phyloP scores from a whole-genome alignment of 2,888 invertebrate species.

The Sinelater perroti region DNA sequence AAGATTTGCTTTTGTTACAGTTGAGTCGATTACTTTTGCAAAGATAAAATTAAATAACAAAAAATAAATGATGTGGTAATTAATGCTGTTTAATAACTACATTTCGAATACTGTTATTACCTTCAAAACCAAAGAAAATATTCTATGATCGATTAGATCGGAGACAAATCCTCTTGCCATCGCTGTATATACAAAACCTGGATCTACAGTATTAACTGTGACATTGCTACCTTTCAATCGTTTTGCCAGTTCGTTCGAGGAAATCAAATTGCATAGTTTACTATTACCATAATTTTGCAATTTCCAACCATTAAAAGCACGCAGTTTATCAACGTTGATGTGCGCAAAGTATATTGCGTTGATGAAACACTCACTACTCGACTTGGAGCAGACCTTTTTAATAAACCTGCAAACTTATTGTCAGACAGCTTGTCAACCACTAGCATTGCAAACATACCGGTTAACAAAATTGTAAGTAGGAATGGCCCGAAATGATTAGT shows the following conservation, averaged over 20 bases:
- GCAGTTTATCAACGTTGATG: conserved; percentile 45
- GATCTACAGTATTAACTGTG: not conserved
- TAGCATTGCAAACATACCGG: conserved; percentile 60
- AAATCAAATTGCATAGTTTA: not conserved
- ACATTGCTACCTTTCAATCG: not conserved
- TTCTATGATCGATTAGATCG: too few species aligned
- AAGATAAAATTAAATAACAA: too few species aligned
- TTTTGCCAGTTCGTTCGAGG: not conserved
- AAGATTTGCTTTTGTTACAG: too few species aligned
- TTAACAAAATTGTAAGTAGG: conserved; percentile 72
- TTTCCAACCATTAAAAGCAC: conserved; percentile 13
- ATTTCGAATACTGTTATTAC: too few species aligned
- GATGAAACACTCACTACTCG: conserved; percentile 56
- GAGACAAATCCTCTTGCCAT: not conserved
- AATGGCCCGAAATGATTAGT: conserved; percentile 79
- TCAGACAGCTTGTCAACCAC: not conserved
- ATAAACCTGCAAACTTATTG: conserved; percentile 30
- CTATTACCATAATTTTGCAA: conserved; percentile 2
- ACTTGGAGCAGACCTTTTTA: conserved; percentile 55
- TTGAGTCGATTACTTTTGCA: too few species aligned
- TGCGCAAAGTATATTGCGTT: conserved; percentile 47
- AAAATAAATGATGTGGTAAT: too few species aligned
- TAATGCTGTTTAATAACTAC: too few species aligned
- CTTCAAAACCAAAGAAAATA: too few species aligned
- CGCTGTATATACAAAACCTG: not conserved